A percentile compares a stretch with the other conserved stretches of the same genome.
Evolutionary conservation across 1,140 invertebrate species (phyloP).

Genomic region (Plectus sambesii): DNA sequence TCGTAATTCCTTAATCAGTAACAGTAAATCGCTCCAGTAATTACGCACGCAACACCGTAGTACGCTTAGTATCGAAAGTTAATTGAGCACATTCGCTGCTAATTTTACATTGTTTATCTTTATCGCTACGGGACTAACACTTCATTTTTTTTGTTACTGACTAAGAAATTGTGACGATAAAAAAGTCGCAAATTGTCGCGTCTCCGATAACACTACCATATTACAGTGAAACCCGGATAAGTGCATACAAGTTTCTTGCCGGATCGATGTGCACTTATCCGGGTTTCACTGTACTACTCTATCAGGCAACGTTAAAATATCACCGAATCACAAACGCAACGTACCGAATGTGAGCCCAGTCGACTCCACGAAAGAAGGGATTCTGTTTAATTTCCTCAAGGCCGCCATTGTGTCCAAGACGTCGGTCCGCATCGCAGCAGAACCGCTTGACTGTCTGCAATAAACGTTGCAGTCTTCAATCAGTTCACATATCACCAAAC

Average conservation of each 20-base stretch:
- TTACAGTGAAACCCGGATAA: no score
- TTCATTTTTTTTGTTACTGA: no score
- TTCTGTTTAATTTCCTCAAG: conserved; percentile 56
- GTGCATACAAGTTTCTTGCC: no score
- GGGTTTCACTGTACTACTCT: no score
- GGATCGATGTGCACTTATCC: no score
- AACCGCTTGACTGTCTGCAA: conserved; percentile 55
- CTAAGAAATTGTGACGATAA: no score
- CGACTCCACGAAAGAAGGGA: conserved; percentile 54
- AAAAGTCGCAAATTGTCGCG: no score
- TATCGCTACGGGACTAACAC: no score
- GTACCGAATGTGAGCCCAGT: conserved; percentile 71
- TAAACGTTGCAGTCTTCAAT: conserved; percentile 6
- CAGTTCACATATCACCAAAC: conserved; percentile 9
- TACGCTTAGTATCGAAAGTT: not conserved
- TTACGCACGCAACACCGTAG: not conserved
- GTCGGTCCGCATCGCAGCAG: conserved; percentile 83
- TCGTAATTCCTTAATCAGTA: conserved; percentile 15
- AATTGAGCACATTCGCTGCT: no score
- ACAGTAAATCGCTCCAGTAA: conserved; percentile 3
- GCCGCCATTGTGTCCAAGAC: conserved; percentile 51
- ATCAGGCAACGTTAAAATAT: conserved; percentile 3
- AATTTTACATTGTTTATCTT: no score
- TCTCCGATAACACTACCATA: no score
- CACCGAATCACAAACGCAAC: conserved; percentile 10